Evolutionary conservation across 2,888 invertebrate species (phyloP), one percentile per base, ranked within the genome.

Genomic region (Gandaritis pyraliata): DNA sequence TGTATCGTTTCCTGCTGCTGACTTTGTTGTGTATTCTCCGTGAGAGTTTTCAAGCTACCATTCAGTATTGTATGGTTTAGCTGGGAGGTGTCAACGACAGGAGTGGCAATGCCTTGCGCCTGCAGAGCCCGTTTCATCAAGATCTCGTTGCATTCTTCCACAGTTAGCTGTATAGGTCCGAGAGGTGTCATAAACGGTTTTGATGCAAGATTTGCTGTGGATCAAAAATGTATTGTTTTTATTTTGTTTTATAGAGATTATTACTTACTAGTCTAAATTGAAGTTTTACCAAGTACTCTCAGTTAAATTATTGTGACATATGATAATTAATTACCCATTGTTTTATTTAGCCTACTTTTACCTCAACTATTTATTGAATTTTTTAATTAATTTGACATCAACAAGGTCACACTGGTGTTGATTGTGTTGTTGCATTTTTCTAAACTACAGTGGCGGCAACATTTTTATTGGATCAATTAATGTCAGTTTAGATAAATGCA

Each of bases 121-220:
- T 95, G 95, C 0, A 95, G 90, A 0, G 96, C 96, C 68, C 96
- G 88, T 78, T 96, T 96, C 94, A 96, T 95, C 70, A 96, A 87
- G 67, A 96, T 95, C 85, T 96, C 95, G 83, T 95, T 95, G 88
- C 95, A 96, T 93, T 96, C 95, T 82, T 96, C 96, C 1, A 95
- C 95, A 0, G 95, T 96, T 15, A 96, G 86, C 78, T 96, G 95
- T 66, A 96, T 90, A 7, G 95, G 95, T 48, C 96, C 96, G 55
- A 95, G 88, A 3, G 95, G 95, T 65, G 95, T 95, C 94, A 94
- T 94, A 78, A 95, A 95, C 69, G 95, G 95, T 79, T 94, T 94
- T 58, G 89, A 80, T 61, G 88, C 77, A 57, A 93, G 72, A 70
- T 88, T 89, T 61, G 91, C 90, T 91, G 87, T 48, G 45, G 39